phyloP scores from a whole-genome alignment of 2,888 invertebrate genomes.

The Anthophora plumipes region DNA sequence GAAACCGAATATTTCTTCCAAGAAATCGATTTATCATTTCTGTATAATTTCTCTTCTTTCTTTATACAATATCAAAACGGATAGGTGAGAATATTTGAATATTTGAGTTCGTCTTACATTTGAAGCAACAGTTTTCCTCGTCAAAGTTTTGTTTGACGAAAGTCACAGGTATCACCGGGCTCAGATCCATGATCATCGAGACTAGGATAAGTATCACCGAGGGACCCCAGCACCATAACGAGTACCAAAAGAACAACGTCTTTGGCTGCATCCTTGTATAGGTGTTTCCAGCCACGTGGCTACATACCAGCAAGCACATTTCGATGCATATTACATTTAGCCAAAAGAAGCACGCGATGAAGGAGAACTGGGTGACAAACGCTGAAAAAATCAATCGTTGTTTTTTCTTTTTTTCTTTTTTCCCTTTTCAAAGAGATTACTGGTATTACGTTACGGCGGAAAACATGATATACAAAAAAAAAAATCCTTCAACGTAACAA shows the following conservation, averaged over 20 bases:
- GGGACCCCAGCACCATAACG: conserved; percentile 86
- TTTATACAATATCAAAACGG: too few species aligned
- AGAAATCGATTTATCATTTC: too few species aligned
- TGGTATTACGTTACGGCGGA: not conserved
- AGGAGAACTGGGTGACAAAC: conserved; percentile 88
- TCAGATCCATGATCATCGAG: conserved; percentile 87
- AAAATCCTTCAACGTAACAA: too few species aligned
- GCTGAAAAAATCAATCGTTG: conserved; percentile 85
- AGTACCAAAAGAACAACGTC: conserved; percentile 86
- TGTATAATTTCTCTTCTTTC: too few species aligned
- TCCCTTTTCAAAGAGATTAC: conserved; percentile 22
- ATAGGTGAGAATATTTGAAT: not conserved
- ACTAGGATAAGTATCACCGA: conserved; percentile 86
- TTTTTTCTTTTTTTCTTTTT: conserved; percentile 44
- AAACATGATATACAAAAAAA: too few species aligned
- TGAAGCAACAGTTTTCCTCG: conserved; percentile 87
- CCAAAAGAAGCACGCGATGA: conserved; percentile 89
- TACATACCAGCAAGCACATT: conserved; percentile 86
- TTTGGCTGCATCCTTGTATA: conserved; percentile 60
- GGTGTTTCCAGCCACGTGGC: conserved; percentile 71
- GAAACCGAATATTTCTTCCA: too few species aligned
- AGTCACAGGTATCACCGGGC: conserved; percentile 87
- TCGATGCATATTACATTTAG: conserved; percentile 89
- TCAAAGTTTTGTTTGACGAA: conserved; percentile 87
- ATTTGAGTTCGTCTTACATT: conserved; percentile 85